Percentiles rank a stretch among this genome's conserved stretches.
phyloP scores from a whole-genome alignment of 2,113 vertebrate genomes.

The Brienomyrus brachyistius region DNA sequence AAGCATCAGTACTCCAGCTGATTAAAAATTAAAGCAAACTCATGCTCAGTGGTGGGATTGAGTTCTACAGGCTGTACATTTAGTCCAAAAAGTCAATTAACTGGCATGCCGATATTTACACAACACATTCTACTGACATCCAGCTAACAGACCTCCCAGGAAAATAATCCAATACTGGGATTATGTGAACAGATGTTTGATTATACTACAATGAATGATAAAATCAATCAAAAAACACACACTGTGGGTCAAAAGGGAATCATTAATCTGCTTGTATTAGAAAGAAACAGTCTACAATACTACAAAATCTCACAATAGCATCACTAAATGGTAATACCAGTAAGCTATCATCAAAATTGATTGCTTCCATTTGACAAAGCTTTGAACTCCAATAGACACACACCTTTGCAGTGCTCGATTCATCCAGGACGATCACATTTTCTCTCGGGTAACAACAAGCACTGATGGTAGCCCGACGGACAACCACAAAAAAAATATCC shows the following conservation, averaged over 20 bases:
- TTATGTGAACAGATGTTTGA: background rate
- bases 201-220: background rate
- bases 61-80: slow-evolving; percentile 26
- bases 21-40: slow-evolving; percentile 53
- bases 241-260: background rate
- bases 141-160: background rate
- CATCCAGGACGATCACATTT: background rate
- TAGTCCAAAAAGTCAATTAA: slow-evolving; percentile 2
- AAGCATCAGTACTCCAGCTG: slow-evolving; percentile 25
- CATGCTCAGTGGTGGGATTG: slow-evolving; percentile 37
- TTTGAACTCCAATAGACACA: background rate
- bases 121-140: background rate
- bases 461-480: background rate
- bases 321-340: background rate
- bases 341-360: background rate
- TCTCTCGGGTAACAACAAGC: background rate
- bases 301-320: background rate
- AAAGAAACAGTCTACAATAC: background rate
- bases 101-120: background rate
- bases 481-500: background rate
- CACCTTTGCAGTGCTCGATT: background rate
- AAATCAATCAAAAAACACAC: background rate
- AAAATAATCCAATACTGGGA: background rate
- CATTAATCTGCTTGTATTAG: background rate
- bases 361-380: background rate